Evolutionary conservation across 2,797 vertebrate genomes (phyloP).

Genomic region (Podarcis siculus): DNA sequence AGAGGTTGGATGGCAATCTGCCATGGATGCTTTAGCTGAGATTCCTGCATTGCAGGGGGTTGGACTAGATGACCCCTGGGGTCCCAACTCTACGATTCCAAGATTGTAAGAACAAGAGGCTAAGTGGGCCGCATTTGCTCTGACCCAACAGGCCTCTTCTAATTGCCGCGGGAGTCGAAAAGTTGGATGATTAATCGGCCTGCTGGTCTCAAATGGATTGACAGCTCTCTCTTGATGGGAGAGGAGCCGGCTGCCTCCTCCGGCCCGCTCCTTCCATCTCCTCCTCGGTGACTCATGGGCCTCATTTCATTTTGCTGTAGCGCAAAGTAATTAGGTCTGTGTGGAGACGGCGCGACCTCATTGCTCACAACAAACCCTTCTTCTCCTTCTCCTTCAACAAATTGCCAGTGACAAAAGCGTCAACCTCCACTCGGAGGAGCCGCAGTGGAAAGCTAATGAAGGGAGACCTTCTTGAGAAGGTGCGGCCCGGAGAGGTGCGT

Average conservation of each 20-base stretch:
- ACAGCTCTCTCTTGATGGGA: neutral
- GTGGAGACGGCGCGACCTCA: slow-evolving; percentile 71
- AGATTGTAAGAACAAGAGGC: too few relatives aligned
- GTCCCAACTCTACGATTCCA: too few relatives aligned
- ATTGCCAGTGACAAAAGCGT: slow-evolving; percentile 69
- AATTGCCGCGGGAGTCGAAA: neutral
- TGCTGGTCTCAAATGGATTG: neutral
- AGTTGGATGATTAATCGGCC: too few relatives aligned
- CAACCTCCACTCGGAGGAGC: slow-evolving; percentile 47
- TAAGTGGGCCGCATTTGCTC: too few relatives aligned
- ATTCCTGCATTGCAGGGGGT: too few relatives aligned
- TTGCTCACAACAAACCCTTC: slow-evolving; percentile 58
- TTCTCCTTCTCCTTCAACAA: slow-evolving; percentile 65
- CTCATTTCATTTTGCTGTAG: slow-evolving; percentile 51
- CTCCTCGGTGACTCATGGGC: slow-evolving; percentile 72
- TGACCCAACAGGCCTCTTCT: neutral
- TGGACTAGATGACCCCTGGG: too few relatives aligned
- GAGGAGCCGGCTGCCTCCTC: neutral
- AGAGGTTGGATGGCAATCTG: too few relatives aligned
- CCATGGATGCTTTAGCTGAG: too few relatives aligned
- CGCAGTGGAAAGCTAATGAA: slow-evolving; percentile 68
- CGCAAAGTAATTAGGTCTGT: slow-evolving; percentile 66
- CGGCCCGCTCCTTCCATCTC: slow-evolving; percentile 31
- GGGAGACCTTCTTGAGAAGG: slow-evolving; percentile 44
- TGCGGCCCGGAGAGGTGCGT: slow-evolving; percentile 40